Evolutionary conservation across 2,888 invertebrate species (phyloP), one percentile per base, ranked within the genome.

Genomic region (Papilio elwesi): DNA sequence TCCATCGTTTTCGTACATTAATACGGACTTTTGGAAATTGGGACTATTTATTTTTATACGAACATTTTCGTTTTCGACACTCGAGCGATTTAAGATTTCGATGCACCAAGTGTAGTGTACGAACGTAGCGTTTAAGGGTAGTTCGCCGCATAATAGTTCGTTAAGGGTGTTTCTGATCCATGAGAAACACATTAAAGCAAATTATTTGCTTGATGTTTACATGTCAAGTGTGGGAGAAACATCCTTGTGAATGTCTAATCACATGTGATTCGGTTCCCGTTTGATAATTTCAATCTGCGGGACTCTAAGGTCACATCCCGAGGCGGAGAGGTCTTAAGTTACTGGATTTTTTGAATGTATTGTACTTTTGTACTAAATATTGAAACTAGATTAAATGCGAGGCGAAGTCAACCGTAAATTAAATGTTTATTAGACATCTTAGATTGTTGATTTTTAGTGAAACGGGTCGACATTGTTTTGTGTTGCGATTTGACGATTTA

Each of bases 351-450:
- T 90, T 90, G 87, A 87, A 90, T 88, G 89, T 91, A 92, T 92
- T 92, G 91, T 90, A 91, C 90, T 92, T 92, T 92, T 92, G 86
- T 92, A 92, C 92, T 90, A 90, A 85, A 83, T 90, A 88, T 87
- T 87, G 83, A 90, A 88, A 87, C 86, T 89, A 91, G 90, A 83
- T 77, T 83, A 82, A 80, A 78, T 83, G 84, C 85, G 86, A 87
- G 84, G 81, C 84, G 81, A 83, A 87, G 78, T 81, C 79, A 78
- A 77, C 72, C 68, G 76, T 80, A 26, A 79, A 76, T 52, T 76
- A 85, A 85, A 82, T 76, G 76, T 78, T 78, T 79, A 80, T 83
- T 85, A 85, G 78, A 83, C 80, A 79, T 80, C 78, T 74, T 78
- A 78, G 75, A 62, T 73, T 75, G 79, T 74, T 75, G 80, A 80